A percentile compares a stretch with the other conserved stretches of the same genome.
phyloP scores from a whole-genome alignment of 2,888 invertebrate species.

The Amaurobius ferox region DNA sequence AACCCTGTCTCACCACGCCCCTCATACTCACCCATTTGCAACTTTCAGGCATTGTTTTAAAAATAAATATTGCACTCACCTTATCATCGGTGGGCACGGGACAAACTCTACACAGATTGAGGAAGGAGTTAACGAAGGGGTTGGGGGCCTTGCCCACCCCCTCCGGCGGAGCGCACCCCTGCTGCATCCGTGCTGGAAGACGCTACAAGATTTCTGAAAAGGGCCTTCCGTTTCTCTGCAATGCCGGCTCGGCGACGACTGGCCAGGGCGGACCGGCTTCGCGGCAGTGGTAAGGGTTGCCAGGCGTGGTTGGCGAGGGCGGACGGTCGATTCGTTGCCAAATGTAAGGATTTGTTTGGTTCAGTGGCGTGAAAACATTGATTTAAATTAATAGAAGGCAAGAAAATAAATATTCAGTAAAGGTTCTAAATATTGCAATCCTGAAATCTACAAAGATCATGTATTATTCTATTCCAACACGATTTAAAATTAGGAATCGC shows the following conservation, averaged over 20 bases:
- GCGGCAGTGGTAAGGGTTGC: conserved; percentile 33
- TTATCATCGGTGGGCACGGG: conserved; percentile 94
- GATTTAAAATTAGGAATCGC: too few relatives aligned
- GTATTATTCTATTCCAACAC: too few relatives aligned
- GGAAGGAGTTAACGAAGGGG: conserved; percentile 88
- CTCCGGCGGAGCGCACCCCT: conserved; percentile 42
- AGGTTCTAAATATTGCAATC: too few relatives aligned
- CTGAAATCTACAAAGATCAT: too few relatives aligned
- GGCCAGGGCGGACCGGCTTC: background rate
- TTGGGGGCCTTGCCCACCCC: conserved; percentile 29
- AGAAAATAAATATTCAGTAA: too few relatives aligned
- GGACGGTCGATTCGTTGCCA: conserved; percentile 4
- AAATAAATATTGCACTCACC: conserved; percentile 82
- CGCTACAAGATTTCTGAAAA: conserved; percentile 7
- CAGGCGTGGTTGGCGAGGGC: background rate
- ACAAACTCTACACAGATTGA: conserved; percentile 97
- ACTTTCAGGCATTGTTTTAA: background rate
- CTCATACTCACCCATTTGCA: background rate
- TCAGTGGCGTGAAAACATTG: too few relatives aligned
- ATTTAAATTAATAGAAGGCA: too few relatives aligned
- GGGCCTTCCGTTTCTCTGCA: background rate
- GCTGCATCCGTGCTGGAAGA: conserved; percentile 54
- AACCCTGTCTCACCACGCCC: background rate
- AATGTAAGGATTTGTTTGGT: background rate
- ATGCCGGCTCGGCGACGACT: conserved; percentile 28